Evolutionary conservation across 2,888 invertebrate genomes (phyloP).

Genomic region (Agrypnus murinus): DNA sequence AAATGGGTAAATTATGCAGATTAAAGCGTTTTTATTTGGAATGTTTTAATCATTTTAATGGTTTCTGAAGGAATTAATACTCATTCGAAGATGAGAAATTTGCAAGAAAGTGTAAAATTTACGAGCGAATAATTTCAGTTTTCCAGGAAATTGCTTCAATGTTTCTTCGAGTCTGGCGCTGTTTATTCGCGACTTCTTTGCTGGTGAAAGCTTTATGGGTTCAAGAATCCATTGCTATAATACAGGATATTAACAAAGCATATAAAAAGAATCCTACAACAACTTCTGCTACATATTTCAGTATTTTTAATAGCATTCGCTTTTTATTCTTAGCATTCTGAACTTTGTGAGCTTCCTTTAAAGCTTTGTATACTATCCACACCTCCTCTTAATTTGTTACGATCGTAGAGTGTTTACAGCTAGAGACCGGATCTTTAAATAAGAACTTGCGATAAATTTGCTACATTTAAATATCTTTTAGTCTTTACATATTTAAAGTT

Average conservation of each 20-base stretch:
- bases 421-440: too few species aligned
- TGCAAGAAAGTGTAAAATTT: constrained; percentile 65
- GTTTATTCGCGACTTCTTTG: constrained; percentile 54
- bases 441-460: too few species aligned
- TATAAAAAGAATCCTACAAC: constrained; percentile 54
- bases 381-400: not conserved
- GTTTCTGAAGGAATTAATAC: constrained; percentile 65
- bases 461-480: too few species aligned
- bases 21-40: constrained; percentile 56
- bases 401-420: too few species aligned
- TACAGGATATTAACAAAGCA: constrained; percentile 63
- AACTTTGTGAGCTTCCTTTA: constrained; percentile 5
- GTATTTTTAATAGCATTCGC: constrained; percentile 7
- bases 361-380: not conserved
- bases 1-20: constrained; percentile 62
- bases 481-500: too few species aligned
- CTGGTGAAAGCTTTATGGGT: constrained; percentile 59
- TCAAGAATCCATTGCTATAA: constrained; percentile 59
- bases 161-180: constrained; percentile 63
- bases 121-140: constrained; percentile 68
- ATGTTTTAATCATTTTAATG: constrained; percentile 69
- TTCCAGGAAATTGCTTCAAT: constrained; percentile 69
- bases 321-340: constrained; percentile 5
- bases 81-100: constrained; percentile 62
- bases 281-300: constrained; percentile 53